Evolutionary conservation across 2,797 vertebrate species (phyloP).

Genomic region (Enteromius radiatus): DNA sequence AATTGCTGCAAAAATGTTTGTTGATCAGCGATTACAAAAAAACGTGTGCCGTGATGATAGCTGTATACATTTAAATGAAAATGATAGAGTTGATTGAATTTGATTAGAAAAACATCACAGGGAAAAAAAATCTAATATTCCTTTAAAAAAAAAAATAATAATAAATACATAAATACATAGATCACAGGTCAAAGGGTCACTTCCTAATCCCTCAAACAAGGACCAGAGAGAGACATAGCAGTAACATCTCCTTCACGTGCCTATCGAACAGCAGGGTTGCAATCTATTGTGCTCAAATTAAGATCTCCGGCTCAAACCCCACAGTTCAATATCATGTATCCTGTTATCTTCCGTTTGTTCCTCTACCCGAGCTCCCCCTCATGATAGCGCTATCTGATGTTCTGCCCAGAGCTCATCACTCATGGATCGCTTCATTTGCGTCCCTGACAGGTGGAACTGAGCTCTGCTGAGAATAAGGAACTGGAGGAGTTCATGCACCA

Average conservation of each 20-base stretch:
- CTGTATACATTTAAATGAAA: neutral
- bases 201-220: neutral
- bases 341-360: constrained; percentile 14
- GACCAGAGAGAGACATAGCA: constrained; percentile 21
- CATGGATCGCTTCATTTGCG: constrained; percentile 44
- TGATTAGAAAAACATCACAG: neutral
- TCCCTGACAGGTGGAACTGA: constrained; percentile 45
- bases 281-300: constrained; percentile 31
- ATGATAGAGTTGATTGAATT: neutral
- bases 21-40: neutral
- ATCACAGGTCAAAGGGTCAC: neutral
- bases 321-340: constrained; percentile 26
- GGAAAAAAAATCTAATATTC: neutral
- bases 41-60: neutral
- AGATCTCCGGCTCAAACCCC: constrained; percentile 18
- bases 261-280: neutral
- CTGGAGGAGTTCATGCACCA: constrained; percentile 28
- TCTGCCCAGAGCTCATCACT: constrained; percentile 45
- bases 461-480: constrained; percentile 39
- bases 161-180: no score
- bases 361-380: neutral
- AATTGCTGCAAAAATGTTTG: neutral
- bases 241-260: constrained; percentile 9
- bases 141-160: no score
- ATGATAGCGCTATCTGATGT: constrained; percentile 32